Base-by-base conservation (phyloP, 2,113 vertebrate genomes). In the Trichechus manatus region DNA sequence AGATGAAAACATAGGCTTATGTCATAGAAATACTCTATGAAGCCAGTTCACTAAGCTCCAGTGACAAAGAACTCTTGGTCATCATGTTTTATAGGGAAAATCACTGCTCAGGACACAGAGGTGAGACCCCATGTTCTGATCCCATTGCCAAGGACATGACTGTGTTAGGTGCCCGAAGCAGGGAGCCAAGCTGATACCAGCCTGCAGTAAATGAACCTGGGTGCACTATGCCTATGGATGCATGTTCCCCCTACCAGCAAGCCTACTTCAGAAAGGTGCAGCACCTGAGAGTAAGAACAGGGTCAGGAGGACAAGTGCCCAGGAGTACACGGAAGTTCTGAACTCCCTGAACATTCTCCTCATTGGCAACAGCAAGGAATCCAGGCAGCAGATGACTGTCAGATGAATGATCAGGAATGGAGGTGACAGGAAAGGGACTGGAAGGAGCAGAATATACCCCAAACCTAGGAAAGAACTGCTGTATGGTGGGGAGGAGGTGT, bases 401-500 rank as follows among this genome's bases (percentile, higher is more conserved):
- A 78, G 61, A 63, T 29, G 50, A 85, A 85, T 17, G 27, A 91
- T n/a, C 44, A 70, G 53, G 90, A 63, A 39, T 15, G 11, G 17
- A 15, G n/a, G 68, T 1, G 15, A 36, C 19, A 63, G 36, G 56
- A 36, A 90, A 94, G n/a, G 19, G 4, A 11, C 17, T 36, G 10
- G 70, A 42, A 95, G 50, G 53, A 70, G 27, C n/a, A 29, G 39
- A 56, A 14, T 2, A 27, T 9, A 78, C 6, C 11, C 29, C 13
- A 68, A 74, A 39, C 20, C 22, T 29, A 44, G 33, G 44, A 53
- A 70, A 86, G 59, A 90, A 25, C 44, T 8, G 9, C 42, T n/a
- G 20, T 64, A 1, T 9, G 9, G 17, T 19, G 14, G 31, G 56
- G 17, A 13, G 8, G 47, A 15, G 0, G 4, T 20, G 17, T 19